Evolutionary conservation across 2,888 invertebrate species (phyloP), one percentile per base, ranked within the genome.

Genomic region (Eupithecia vulgata): DNA sequence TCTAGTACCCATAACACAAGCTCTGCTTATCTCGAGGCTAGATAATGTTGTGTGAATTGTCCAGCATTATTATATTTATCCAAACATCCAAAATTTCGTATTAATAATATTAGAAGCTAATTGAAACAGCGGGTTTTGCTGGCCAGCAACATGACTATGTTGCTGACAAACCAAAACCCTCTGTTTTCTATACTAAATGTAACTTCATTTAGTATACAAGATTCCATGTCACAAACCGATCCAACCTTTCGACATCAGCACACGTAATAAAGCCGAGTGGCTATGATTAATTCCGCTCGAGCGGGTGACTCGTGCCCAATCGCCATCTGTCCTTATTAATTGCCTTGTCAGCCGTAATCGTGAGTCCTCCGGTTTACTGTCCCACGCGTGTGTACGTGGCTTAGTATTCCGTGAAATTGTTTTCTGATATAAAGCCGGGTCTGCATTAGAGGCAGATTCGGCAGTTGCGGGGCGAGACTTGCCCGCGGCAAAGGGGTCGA

Each of bases 321-420:
- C 93, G 93, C 93, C 92, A 91, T 92, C 92, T 91, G 91, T 92
- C 92, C 92, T 93, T 93, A 93, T 93, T 93, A 93, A 93, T 93
- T 93, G 93, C 92, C 92, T 91, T 92, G 93, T 93, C 93, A 92
- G 87, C 87, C 85, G 89, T 91, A 91, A 91, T 92, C 92, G 90
- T 90, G 87, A 87, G 89, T 90, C 90, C 91, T 88, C 82, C 85
- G 86, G 84, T 87, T 85, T 85, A 86, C 87, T 85, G 86, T 86
- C 86, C 86, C 83, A 82, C 79, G 75, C 78, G 82, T 83, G 82
- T 80, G 81, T 79, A 76, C 77, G 78, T 73, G 76, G 80, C 80
- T 80, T 81, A 84, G 84, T 85, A 82, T 86, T 82, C 81, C 80
- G 82, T 82, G 79, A 81, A 84, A 86, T 84, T 86, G 85, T 87